Evolutionary conservation across 2,113 vertebrate species (phyloP), one percentile per base, ranked within the genome.

Genomic region (Colaptes auratus): DNA sequence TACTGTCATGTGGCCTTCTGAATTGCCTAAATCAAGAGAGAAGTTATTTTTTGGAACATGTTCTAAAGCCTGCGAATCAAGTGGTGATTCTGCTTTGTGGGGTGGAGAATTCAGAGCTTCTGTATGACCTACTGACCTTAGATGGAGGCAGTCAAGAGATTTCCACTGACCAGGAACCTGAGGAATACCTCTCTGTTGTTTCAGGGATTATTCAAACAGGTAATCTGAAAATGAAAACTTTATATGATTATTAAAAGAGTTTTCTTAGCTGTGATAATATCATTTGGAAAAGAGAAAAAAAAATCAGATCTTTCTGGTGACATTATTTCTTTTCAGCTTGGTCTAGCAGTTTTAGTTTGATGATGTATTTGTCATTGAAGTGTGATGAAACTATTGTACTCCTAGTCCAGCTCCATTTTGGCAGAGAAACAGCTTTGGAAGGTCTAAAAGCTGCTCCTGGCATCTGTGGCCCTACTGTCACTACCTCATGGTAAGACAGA

Each of bases 81-180:
- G 98, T 99, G 64, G 97, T 99, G 69, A 98, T 98, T 94, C 96
- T 99, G 15, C 98, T 98, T 67, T 99, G 98, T 77, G 99, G 98
- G 1, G 98, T 99, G 78, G 93, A 98, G 17, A 98, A 97, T 73
- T 96, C 98, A 33, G 95, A 96, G 24, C 94, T 97, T 3, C 95
- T 99, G 31, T 97, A 98, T 89, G 94, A 98, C 35, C 28, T 95
- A 50, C 84, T 99, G 80, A 98, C 97, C 31, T 90, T 98, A 66
- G 86, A 94, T 2, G 74, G 90, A 33, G 82, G 97, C 72, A 98
- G 72, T 73, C 96, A 97, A 67, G 98, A 98, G 95, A 97, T 99
- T 73, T 98, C 98, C 20, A 97, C 98, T 11, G 98, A 98, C 89
- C 98, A 99, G 86, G 98, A 98, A 1, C 97, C 98, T 4, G 95